These are phyloP conservation scores for Magallana ariakensis DNA, from an alignment of 1,140 invertebrate species.

Conservation along the genomic window DNA sequence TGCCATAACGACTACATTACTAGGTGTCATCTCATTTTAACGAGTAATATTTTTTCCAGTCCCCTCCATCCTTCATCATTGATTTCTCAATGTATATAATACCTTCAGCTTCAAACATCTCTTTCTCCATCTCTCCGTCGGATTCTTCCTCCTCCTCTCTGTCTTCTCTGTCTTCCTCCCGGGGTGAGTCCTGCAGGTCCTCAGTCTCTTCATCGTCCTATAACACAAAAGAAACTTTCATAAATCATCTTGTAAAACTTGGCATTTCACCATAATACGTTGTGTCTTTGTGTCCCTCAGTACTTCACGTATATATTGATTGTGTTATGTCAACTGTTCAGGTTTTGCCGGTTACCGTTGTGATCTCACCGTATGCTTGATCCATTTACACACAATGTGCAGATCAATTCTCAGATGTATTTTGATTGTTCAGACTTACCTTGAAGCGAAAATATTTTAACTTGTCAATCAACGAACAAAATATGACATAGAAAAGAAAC, in stretches of 20 bases:
- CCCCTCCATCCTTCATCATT: not conserved
- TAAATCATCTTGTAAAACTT: conserved; percentile 3
- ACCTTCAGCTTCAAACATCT: conserved; percentile 70
- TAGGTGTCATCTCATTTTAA: too few species aligned
- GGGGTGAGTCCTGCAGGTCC: not conserved
- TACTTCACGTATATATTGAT: not conserved
- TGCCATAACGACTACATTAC: too few species aligned
- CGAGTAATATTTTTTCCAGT: not conserved
- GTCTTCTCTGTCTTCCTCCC: not conserved
- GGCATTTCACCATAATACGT: not conserved
- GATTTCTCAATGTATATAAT: not conserved
- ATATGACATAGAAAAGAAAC: not conserved
- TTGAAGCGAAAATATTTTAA: not conserved
- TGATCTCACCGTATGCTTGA: not conserved
- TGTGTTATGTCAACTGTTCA: not conserved
- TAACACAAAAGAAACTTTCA: not conserved
- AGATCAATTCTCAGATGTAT: not conserved
- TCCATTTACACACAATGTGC: not conserved
- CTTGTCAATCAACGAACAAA: not conserved
- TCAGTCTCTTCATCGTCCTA: not conserved
- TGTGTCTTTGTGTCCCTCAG: not conserved
- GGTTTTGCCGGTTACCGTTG: not conserved
- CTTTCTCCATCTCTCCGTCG: conserved; percentile 56
- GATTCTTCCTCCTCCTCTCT: not conserved
- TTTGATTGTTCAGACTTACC: not conserved